Base-by-base conservation (phyloP, 2,888 invertebrate species). In the Willowsia nigromaculata region DNA sequence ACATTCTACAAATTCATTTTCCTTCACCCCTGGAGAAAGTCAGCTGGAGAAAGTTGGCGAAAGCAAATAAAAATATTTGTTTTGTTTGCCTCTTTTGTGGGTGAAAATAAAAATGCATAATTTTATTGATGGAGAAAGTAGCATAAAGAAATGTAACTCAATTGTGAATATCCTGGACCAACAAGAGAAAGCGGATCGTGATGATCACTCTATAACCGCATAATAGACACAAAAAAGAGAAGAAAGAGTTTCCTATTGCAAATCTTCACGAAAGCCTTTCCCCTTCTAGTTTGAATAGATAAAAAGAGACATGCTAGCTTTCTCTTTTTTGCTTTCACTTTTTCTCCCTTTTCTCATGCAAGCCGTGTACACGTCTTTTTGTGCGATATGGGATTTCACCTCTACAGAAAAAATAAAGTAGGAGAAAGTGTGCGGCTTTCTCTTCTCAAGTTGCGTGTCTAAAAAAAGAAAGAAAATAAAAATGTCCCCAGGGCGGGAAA, bases 241-340 rank as follows among this genome's bases (percentile, higher is more conserved):
- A 68, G 68, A 37, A 15, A 33, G 30, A 30, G 27, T 9, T 40
- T 68, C 7, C n/a, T 37, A 18, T 0, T 37, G 37, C n/a, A 68
- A 18, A 30, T 33, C n/a, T 33, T 68, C 18, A 59, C 6, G n/a
- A 15, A 4, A 47, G 78, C 3, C 2, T 47, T 78, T 78, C 56
- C 53, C 15, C 53, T 33, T 30, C n/a, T 53, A 18, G 50, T n/a
- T 33, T 78, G 30, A 78, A 78, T 74, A 74, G 74, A 74, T 25
- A 43, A 25, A 25, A 59, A 59, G 27, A 59, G 59, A 27, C 27
- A 11, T 0, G 7, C 59, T n/a, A n/a, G 25, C 25, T 2, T 59
- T 2, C 18, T 7, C 7, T n/a, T n/a, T n/a, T n/a, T n/a, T n/a
- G n/a, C n/a, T n/a, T n/a, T n/a, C n/a, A n/a, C n/a, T n/a, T n/a